Conservation (phyloP, 2,888 invertebrate genomes). For the Erpobdella octoculata region DNA sequence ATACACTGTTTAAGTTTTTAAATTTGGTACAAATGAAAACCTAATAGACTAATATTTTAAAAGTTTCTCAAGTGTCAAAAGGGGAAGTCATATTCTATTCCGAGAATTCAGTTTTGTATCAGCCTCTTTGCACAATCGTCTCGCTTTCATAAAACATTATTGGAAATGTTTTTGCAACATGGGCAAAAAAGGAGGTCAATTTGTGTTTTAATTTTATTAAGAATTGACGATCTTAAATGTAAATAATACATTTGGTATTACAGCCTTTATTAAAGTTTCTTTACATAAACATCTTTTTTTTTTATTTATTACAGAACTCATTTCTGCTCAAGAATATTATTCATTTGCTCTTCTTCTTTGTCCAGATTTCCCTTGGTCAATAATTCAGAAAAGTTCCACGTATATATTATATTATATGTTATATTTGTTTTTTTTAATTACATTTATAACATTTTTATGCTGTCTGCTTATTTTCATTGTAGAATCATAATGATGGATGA, state of each 20-base stretch:
- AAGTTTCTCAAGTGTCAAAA: conserved; percentile 48
- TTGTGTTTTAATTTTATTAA: neutral
- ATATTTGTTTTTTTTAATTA: too few relatives aligned
- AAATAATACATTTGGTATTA: neutral
- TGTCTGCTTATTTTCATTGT: conserved; percentile 41
- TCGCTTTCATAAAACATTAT: conserved; percentile 49
- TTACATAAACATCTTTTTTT: neutral
- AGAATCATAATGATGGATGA: conserved; percentile 50
- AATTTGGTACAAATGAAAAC: neutral
- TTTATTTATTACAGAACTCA: neutral
- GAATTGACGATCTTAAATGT: too few relatives aligned
- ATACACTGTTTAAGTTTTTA: neutral
- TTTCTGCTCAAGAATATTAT: conserved; percentile 48
- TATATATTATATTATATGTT: conserved; percentile 32
- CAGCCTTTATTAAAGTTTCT: too few relatives aligned
- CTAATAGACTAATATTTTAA: conserved; percentile 23
- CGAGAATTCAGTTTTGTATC: conserved; percentile 48
- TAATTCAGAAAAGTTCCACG: conserved; percentile 51
- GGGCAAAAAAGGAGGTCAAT: conserved; percentile 49
- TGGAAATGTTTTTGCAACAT: conserved; percentile 50
- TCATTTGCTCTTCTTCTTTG: conserved; percentile 49
- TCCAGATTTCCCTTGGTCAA: conserved; percentile 48
- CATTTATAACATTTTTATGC: too few relatives aligned
- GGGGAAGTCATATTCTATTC: conserved; percentile 50
- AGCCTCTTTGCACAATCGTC: conserved; percentile 49